Evolutionary conservation across 2,888 invertebrate genomes (phyloP), one percentile per base, ranked within the genome.

Genomic region (Dynastes grantii): DNA sequence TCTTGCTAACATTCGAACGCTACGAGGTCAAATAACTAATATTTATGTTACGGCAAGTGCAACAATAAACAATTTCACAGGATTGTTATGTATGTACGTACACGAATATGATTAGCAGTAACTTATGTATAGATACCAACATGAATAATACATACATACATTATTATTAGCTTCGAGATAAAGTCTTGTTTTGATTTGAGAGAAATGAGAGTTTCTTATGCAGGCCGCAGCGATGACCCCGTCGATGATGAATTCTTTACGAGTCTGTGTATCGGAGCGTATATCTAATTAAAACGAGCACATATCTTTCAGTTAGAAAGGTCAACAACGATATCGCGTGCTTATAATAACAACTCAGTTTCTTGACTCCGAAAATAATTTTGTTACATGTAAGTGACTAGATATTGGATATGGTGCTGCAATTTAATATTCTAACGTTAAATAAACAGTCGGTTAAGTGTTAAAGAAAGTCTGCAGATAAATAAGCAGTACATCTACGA

Each of bases 241-340:
- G 45, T 29, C 45, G 45, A 45, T 58, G 40, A 51, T 76, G 63
- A 76, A 76, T 76, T 64, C 64, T 80, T 81, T 80, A 80, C 80
- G 79, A 78, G 68, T 73, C 76, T 76, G 71, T 76, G 71, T 61
- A 80, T 79, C 73, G 80, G 77, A 78, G 77, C 64, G 76, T 77
- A 37, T 37, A 37, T 37, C 32, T 37, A 81, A 81, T 80, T 81
- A 80, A 79, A 80, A 63, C 77, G 76, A 78, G 58, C 63, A 73
- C 76, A 70, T 70, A 78, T 80, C 81, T 81, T 80, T 80, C 76
- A 55, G 78, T 80, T 81, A 81, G 80, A 80, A 77, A 78, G 81
- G 55, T 45, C 45, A 80, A 81, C 80, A 81, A 78, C 71, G 70
- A 78, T 78, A 67, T 78, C 77, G 76, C 45, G 76, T 81, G 58